phyloP scores from a whole-genome alignment of 2,113 vertebrate genomes.

The Xiphophorus couchianus region DNA sequence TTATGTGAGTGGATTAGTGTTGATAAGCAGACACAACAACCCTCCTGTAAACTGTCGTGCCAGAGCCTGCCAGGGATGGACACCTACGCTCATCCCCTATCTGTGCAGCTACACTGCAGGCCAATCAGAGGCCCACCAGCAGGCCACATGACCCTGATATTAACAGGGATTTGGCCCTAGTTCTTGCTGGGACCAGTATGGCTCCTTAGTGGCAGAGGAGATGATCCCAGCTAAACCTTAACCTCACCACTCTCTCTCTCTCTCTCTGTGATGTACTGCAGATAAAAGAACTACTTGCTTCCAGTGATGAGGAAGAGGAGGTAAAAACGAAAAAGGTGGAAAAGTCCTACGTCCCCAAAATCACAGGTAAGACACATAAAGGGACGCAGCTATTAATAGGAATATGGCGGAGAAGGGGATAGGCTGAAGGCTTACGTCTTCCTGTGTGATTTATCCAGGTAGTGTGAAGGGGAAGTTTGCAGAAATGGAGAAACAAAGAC shows the following conservation, averaged over 20 bases:
- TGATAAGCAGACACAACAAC: constrained; percentile 43
- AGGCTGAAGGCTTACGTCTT: constrained; percentile 27
- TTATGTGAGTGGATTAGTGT: constrained; percentile 62
- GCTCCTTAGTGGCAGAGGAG: constrained; percentile 69
- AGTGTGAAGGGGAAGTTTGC: constrained; percentile 98
- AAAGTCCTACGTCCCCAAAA: constrained; percentile 96
- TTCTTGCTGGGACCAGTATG: constrained; percentile 76
- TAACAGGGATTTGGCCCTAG: constrained; percentile 73
- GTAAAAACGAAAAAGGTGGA: constrained; percentile 84
- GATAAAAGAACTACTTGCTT: constrained; percentile 93
- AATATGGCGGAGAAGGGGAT: background rate
- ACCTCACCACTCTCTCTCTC: constrained; percentile 57
- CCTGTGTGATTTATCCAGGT: constrained; percentile 77
- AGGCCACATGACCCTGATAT: constrained; percentile 68
- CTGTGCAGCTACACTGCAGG: constrained; percentile 40
- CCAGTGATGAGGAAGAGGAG: constrained; percentile 93
- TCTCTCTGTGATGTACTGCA: constrained; percentile 65
- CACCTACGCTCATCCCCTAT: constrained; percentile 60
- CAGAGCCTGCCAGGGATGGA: constrained; percentile 34
- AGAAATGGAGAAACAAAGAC: constrained; percentile 97
- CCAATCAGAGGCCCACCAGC: constrained; percentile 70
- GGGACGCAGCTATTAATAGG: background rate
- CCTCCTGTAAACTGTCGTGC: constrained; percentile 27
- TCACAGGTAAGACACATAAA: constrained; percentile 87
- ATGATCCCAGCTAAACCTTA: constrained; percentile 79